phyloP scores from a whole-genome alignment of 2,797 vertebrate species.

The Etheostoma nigrum region DNA sequence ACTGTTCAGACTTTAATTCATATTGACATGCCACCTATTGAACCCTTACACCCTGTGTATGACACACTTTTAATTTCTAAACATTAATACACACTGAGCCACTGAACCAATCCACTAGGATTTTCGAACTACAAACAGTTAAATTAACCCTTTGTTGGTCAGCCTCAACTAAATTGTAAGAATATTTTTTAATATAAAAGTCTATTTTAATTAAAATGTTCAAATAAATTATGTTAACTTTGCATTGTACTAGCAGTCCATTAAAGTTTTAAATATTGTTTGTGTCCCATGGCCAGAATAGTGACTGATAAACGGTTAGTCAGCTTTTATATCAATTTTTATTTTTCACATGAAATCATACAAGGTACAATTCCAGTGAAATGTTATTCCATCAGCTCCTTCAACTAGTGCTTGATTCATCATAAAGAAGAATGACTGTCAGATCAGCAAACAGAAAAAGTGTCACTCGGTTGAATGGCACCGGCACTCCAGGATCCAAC shows the following conservation, averaged over 20 bases:
- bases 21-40: not conserved
- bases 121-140: not conserved
- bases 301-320: not conserved
- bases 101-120: not conserved
- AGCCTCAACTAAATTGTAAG: not conserved
- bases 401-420: no score
- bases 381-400: no score
- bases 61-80: not conserved
- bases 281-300: not conserved
- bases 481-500: no score
- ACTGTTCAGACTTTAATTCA: not conserved
- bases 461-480: no score
- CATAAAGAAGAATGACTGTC: no score
- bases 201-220: not conserved
- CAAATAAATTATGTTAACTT: not conserved
- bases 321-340: not conserved
- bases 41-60: not conserved
- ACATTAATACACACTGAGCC: not conserved
- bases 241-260: not conserved
- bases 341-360: no score
- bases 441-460: no score
- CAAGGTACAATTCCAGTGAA: no score
- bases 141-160: not conserved
- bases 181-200: no score
- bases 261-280: not conserved